A percentile compares a stretch with the other conserved stretches of the same genome.
Evolutionary conservation across 2,888 invertebrate genomes (phyloP).

Genomic region (Ennomos erosarius): DNA sequence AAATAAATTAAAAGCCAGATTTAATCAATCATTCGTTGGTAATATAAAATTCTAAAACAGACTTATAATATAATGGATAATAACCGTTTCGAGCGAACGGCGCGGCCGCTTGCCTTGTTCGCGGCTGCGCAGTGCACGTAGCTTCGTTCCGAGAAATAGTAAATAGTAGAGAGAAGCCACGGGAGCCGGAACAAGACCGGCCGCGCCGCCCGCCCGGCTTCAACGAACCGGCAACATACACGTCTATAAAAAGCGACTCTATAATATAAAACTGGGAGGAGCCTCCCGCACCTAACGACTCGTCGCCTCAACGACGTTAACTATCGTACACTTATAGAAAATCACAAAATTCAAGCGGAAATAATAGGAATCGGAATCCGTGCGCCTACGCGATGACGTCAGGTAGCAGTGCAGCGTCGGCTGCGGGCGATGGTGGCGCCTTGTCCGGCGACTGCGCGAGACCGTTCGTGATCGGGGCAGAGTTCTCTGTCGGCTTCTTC

Average conservation of each 20-base stretch:
- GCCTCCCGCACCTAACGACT: conserved; percentile 80
- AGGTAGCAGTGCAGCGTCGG: conserved; percentile 73
- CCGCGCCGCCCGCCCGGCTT: conserved; percentile 37
- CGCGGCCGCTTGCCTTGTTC: conserved; percentile 27
- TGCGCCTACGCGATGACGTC: conserved; percentile 76
- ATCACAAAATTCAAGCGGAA: conserved; percentile 85
- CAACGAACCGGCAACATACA: conserved; percentile 65
- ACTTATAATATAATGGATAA: conserved; percentile 78
- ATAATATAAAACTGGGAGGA: conserved; percentile 80
- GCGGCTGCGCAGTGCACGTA: too few species aligned
- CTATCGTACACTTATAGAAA: conserved; percentile 83
- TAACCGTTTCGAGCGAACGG: conserved; percentile 56
- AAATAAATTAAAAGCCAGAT: conserved; percentile 84
- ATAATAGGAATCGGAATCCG: conserved; percentile 75
- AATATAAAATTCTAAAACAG: conserved; percentile 85
- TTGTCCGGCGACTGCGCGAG: conserved; percentile 53
- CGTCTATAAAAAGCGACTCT: conserved; percentile 82
- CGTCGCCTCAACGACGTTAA: conserved; percentile 69
- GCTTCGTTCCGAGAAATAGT: too few species aligned
- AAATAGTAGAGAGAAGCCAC: too few species aligned
- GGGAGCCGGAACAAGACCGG: conserved; percentile 1
- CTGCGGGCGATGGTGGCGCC: conserved; percentile 81
- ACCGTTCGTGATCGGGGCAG: conserved; percentile 42
- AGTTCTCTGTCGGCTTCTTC: conserved; percentile 44
- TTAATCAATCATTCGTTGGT: conserved; percentile 84